Evolutionary conservation across 2,797 vertebrate genomes (phyloP), one percentile per base, ranked within the genome.

Genomic region (Xenentodon cancila): DNA sequence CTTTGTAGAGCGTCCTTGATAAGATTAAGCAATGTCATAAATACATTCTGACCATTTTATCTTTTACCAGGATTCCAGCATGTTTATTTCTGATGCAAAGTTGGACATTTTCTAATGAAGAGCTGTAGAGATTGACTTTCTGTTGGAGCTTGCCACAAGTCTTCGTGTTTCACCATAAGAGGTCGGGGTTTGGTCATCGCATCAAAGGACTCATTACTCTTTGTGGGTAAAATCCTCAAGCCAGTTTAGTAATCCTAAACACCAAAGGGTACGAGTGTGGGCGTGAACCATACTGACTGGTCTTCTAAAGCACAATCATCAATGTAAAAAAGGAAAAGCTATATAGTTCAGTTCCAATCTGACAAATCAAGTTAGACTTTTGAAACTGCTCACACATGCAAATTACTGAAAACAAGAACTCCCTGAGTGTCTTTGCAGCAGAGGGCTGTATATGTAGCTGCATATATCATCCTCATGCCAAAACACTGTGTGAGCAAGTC

Each of bases 391-490:
- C 7, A 30, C 30, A 37, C 34, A 37, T 37, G 45, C 57, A 61
- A 72, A 73, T 64, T 45, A 72, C 59, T 43, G 68, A 81, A 4
- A 19, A 59, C 59, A 66, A 60, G 56, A 73, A 51, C 27, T 70
- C 54, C 25, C 21, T 56, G 55, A 17, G 57, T 59, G 49, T 73
- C 62, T 59, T 58, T 21, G 50, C 56, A 53, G 56, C 52, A 68
- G 34, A 18, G 32, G 65, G 44, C 34, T 73, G 42, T 64, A 42
- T 53, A 53, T 61, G 51, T 40, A 45, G 51, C 18, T 42, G 21
- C 37, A 22, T 46, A 53, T 73, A 56, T 62, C 67, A 80, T 84
- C 75, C 53, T 80, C 72, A 44, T 51, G 49, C 64, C 68, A 46
- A 57, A 40, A 62, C 45, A 54, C 15, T 32, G 45, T 17, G 27